Evolutionary conservation across 2,113 vertebrate species (phyloP).

Genomic region (Tragelaphus imberbis): DNA sequence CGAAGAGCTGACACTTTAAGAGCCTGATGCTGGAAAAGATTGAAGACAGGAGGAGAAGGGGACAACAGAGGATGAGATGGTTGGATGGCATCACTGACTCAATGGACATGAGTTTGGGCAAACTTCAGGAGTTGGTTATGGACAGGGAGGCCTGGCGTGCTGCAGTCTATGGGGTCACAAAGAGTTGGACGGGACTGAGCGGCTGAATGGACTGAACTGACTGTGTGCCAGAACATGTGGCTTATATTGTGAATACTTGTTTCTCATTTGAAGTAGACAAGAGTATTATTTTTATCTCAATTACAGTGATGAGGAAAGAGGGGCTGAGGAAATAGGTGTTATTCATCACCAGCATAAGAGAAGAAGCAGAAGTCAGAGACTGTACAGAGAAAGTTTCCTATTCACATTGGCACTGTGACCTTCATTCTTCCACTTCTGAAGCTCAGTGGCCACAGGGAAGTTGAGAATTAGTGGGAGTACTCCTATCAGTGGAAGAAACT

Average conservation of each 20-base stretch:
- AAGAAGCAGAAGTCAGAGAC: neutral
- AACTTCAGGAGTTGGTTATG: neutral
- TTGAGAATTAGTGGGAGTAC: neutral
- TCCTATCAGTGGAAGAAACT: neutral
- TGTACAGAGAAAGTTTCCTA: accelerated
- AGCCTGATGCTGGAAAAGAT: neutral
- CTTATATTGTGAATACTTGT: neutral
- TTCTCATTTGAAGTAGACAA: neutral
- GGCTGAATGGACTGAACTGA: neutral
- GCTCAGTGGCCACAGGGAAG: neutral
- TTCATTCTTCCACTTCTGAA: neutral
- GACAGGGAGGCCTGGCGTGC: neutral
- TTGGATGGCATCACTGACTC: neutral
- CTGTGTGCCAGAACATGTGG: neutral
- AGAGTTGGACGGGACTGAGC: neutral
- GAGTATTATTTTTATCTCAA: neutral
- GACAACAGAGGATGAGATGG: neutral
- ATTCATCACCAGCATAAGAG: neutral
- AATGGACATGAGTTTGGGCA: neutral
- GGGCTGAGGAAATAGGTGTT: neutral
- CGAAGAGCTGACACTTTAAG: accelerated
- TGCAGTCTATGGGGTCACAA: neutral
- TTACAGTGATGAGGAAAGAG: neutral
- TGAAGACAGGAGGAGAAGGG: neutral
- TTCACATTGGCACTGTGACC: accelerated